phyloP scores from a whole-genome alignment of 2,888 invertebrate genomes.

The Ophion ventricosus region DNA sequence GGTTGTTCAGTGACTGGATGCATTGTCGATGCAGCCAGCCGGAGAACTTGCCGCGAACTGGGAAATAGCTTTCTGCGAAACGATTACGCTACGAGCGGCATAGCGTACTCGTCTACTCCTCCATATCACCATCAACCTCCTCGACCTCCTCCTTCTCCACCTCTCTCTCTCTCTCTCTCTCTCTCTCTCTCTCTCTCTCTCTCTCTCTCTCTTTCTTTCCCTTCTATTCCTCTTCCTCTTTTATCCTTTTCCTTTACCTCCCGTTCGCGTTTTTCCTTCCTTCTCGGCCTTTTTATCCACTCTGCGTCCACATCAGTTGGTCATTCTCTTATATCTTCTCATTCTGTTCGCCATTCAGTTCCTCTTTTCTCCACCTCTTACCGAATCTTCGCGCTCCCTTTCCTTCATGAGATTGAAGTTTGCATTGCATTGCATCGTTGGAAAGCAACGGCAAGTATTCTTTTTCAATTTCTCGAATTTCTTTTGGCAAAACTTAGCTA shows the following conservation, averaged over 20 bases:
- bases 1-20: slow-evolving; percentile 36
- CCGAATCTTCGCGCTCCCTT: background rate
- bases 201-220: background rate
- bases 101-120: slow-evolving; percentile 41
- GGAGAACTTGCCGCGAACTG: slow-evolving; percentile 67
- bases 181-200: background rate
- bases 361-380: background rate
- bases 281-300: background rate
- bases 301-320: background rate
- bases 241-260: background rate
- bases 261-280: background rate
- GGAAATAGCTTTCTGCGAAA: slow-evolving; percentile 78
- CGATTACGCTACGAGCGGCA: slow-evolving; percentile 73
- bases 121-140: slow-evolving; percentile 1
- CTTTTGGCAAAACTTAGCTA: too few relatives aligned
- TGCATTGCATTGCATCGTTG: background rate
- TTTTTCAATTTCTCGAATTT: too few relatives aligned
- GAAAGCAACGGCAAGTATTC: too few relatives aligned
- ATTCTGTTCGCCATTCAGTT: too few relatives aligned
- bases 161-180: background rate
- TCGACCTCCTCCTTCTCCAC: background rate
- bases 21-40: slow-evolving; percentile 55
- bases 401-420: background rate
- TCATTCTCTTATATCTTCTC: background rate
- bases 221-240: background rate